These are phyloP conservation scores for Polyboroides typus DNA, from an alignment of 2,797 vertebrate species.

Conservation along the genomic window DNA sequence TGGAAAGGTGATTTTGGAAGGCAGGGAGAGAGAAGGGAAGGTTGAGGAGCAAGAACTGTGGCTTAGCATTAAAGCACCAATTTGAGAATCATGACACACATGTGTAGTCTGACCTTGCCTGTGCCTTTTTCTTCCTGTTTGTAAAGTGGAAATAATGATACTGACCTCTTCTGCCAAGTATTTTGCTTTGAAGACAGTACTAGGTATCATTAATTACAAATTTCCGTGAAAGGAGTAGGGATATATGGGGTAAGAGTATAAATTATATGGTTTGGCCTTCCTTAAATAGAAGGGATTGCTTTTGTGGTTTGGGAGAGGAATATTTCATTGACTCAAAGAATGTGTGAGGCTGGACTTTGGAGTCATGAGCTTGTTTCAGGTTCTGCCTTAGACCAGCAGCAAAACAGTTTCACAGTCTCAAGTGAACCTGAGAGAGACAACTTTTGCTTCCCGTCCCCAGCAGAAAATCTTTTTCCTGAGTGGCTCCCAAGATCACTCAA, in stretches of 20 bases:
- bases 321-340: neutral
- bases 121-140: neutral
- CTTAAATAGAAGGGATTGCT: neutral
- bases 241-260: neutral
- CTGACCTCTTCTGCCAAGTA: neutral
- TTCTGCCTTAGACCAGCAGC: neutral
- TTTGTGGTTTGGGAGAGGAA: neutral
- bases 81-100: neutral
- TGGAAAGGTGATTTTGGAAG: neutral
- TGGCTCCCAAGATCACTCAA: neutral
- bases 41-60: neutral
- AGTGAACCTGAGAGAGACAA: accelerated
- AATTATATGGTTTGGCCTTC: neutral
- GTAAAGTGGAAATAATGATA: neutral
- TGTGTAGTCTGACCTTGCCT: neutral
- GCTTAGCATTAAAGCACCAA: neutral
- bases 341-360: neutral
- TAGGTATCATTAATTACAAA: neutral
- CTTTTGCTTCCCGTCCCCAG: neutral
- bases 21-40: neutral
- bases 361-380: neutral
- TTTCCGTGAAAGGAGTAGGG: neutral
- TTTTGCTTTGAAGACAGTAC: neutral
- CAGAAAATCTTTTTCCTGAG: neutral
- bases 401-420: neutral